Evolutionary conservation across 2,797 vertebrate species (phyloP).

Genomic region (Prionace glauca): DNA sequence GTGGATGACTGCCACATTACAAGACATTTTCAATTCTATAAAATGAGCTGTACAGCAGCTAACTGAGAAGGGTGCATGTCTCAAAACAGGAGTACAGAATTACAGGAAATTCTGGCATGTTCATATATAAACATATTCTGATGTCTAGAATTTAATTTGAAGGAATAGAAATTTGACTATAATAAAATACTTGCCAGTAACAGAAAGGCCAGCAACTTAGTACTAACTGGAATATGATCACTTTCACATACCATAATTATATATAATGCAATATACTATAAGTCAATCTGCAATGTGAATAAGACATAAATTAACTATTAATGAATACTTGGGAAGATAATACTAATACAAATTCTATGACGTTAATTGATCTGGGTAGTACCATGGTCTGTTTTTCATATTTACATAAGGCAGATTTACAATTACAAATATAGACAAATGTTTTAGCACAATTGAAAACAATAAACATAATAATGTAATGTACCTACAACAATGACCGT

Average conservation of each 20-base stretch:
- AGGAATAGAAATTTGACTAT: neutral
- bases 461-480: neutral
- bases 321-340: neutral
- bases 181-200: neutral
- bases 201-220: neutral
- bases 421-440: neutral
- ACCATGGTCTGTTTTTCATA: neutral
- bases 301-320: neutral
- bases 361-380: neutral
- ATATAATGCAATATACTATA: neutral
- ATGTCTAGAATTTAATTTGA: neutral
- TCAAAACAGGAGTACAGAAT: neutral
- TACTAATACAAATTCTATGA: neutral
- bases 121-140: neutral
- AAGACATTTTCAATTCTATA: too few relatives aligned
- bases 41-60: neutral
- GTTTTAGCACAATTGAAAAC: conserved; percentile 7
- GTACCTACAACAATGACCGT: conserved; percentile 59
- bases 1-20: too few relatives aligned
- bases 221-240: neutral
- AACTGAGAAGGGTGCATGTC: neutral
- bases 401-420: neutral
- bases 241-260: neutral
- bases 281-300: neutral
- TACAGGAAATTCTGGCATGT: neutral